Base-by-base conservation (phyloP, 35 echinoderm and acorn worm species). In the Stichopus chloronotus region DNA sequence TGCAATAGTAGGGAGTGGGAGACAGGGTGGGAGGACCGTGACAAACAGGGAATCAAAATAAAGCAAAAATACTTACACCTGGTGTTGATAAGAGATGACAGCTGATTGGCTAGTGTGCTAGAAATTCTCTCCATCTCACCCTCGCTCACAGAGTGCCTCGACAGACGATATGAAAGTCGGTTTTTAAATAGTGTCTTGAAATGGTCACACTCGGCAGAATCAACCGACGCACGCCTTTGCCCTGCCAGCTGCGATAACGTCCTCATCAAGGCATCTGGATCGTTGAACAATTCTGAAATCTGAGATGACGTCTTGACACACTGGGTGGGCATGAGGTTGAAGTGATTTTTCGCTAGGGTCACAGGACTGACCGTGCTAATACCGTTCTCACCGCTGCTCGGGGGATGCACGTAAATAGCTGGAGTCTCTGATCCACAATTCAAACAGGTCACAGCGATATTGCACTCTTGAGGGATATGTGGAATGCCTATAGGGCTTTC, bases 111-210 rank as follows among this genome's bases (percentile, higher is more conserved):
- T 58, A 91, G 58, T 17, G 69, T 77, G 53, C 76, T 91, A 8
- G 90, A 91, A 11, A 91, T 59, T 59, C 76, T 77, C 71, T 79
- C 69, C 71, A 79, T 79, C 76, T 91, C 90, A 57, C 56, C 71
- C 74, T 91, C 90, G 53, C 94, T 94, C 8, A 93, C 90, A 83
- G 96, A 95, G 91, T 95, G 93, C 87, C 88, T 93, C 9, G 96
- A 95, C 78, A 97, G 54, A 30, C 94, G 85, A 53, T 87, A 71
- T 58, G 94, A 77, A 12, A 97, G 84, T n/a, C 87, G 91, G 25
- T 53, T 76, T 91, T 92, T 97, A 59, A 97, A 74, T n/a, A 84
- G 55, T 21, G 93, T 58, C 22, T 84, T 96, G 53, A 96, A 56
- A 53, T 94, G 91, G 72, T 92, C 90, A 63, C 92, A 92, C 71